A percentile compares a stretch with the other conserved stretches of the same genome.
These are phyloP conservation scores for Rotaria sp. DNA, from an alignment of 2,888 invertebrate genomes.

Conservation along the genomic window DNA sequence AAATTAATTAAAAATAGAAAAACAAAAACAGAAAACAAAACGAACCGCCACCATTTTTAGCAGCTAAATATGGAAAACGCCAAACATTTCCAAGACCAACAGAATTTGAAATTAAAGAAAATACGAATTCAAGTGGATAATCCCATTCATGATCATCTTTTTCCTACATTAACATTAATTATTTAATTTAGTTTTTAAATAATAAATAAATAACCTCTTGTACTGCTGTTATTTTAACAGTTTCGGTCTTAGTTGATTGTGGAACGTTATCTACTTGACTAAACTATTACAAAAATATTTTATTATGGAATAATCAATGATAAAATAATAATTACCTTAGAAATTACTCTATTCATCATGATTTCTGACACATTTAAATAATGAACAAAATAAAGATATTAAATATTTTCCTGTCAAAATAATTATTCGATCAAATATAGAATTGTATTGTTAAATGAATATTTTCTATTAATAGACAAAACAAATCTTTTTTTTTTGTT, in stretches of 20 bases:
- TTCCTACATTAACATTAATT: background rate
- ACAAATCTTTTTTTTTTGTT: too few species aligned
- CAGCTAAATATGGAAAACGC: conserved; percentile 20
- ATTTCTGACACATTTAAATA: too few species aligned
- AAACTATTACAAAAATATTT: background rate
- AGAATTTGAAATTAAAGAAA: background rate
- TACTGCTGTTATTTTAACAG: background rate
- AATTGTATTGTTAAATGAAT: too few species aligned
- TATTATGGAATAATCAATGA: background rate
- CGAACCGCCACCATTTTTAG: background rate
- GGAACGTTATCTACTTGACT: fast-evolving
- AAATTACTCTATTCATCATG: background rate
- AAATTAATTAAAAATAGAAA: too few species aligned
- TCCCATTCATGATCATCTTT: background rate
- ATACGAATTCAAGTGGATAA: background rate
- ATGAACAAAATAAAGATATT: background rate
- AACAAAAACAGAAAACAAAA: background rate
- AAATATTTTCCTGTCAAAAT: background rate
- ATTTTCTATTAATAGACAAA: too few species aligned
- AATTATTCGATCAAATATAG: background rate
- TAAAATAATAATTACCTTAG: background rate
- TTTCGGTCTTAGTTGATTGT: background rate
- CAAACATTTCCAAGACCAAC: conserved; percentile 17
- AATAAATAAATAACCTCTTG: background rate
- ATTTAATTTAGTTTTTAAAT: too few species aligned